phyloP scores from a whole-genome alignment of 2,797 vertebrate genomes.

The Balearica regulorum region DNA sequence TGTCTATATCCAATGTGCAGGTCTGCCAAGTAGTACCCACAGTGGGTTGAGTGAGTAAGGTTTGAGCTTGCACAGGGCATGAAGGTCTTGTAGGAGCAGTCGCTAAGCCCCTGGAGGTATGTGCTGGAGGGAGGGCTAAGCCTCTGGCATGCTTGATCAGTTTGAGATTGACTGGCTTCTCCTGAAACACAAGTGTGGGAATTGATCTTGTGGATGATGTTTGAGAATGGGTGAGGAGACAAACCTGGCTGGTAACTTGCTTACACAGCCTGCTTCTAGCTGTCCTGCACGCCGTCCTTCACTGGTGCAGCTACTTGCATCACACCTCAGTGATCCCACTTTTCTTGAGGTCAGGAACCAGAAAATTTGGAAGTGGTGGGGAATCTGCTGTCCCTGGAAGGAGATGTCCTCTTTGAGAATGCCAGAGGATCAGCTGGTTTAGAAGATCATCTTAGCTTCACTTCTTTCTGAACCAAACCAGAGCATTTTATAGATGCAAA shows the following conservation, averaged over 20 bases:
- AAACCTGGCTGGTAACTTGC: background rate
- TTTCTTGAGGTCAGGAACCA: background rate
- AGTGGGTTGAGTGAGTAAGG: background rate
- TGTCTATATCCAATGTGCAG: background rate
- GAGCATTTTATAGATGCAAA: background rate
- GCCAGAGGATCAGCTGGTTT: background rate
- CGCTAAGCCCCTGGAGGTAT: background rate
- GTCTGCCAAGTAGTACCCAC: background rate
- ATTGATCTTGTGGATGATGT: background rate
- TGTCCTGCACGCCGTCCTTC: background rate
- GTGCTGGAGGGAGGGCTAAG: background rate
- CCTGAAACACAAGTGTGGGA: background rate
- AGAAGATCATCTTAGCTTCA: background rate
- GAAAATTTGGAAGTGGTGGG: background rate
- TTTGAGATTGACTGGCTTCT: background rate
- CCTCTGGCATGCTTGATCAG: background rate
- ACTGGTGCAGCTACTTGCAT: background rate
- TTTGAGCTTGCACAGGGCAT: background rate
- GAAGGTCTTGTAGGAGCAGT: background rate
- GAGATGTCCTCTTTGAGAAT: background rate
- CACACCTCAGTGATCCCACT: background rate
- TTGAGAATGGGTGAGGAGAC: background rate
- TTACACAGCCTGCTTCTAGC: background rate
- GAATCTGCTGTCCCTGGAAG: background rate
- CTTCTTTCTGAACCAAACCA: background rate